A percentile compares a stretch with the other conserved stretches of the same genome.
Conservation (phyloP, 2,113 vertebrate genomes). For the Lagopus muta region DNA sequence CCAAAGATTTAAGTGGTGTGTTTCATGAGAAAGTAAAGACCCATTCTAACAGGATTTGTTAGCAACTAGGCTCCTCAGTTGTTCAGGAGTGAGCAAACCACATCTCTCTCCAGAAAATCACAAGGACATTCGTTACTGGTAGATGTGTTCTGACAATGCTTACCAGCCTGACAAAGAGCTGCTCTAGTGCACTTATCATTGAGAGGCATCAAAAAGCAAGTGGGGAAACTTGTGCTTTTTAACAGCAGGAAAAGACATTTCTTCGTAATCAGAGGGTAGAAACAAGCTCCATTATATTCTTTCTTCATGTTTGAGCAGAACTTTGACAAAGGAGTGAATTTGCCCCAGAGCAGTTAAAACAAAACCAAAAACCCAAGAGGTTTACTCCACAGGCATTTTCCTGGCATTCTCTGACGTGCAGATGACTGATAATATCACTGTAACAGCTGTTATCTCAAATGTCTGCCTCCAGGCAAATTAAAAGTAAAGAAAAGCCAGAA, state of each 20-base stretch:
- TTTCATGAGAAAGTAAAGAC: background rate
- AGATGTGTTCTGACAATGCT: background rate
- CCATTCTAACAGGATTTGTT: background rate
- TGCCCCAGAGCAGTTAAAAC: constrained; percentile 26
- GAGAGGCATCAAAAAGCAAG: rapidly evolving
- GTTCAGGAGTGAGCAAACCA: background rate
- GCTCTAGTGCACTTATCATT: background rate
- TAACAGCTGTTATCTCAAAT: constrained; percentile 64
- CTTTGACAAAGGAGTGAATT: background rate
- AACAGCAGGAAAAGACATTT: background rate
- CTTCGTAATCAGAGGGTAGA: background rate
- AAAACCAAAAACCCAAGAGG: constrained; percentile 28
- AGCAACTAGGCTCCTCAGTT: background rate
- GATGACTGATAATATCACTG: constrained; percentile 55
- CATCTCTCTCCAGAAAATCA: background rate
- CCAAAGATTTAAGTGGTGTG: background rate
- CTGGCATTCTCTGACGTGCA: background rate
- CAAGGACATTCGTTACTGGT: background rate
- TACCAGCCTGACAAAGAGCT: background rate
- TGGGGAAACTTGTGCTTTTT: background rate
- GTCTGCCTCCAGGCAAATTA: constrained; percentile 56
- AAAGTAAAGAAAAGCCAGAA: constrained; percentile 69
- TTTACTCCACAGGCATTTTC: constrained; percentile 43
- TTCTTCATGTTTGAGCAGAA: background rate
- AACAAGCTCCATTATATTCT: background rate